Base-by-base conservation (phyloP, 2,113 vertebrate species). In the Tenrec ecaudatus region DNA sequence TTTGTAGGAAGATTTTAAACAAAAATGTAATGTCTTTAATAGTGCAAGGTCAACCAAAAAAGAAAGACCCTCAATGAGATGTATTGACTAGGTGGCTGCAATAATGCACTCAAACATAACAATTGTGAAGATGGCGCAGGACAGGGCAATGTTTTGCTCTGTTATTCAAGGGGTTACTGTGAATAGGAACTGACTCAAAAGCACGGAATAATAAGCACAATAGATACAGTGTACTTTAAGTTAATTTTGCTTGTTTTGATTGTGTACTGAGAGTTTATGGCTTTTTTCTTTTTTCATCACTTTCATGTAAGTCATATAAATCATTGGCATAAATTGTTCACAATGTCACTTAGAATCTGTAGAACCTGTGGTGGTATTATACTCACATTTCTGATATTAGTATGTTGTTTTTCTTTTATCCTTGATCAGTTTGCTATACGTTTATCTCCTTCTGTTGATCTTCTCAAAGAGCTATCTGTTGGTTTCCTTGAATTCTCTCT, bases 281-380 rank as follows among this genome's bases (percentile, higher is more conserved):
- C 60, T 83, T 62, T 66, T 79, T 20, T 27, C 12, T 11, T 82
- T 90, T 86, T 62, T 66, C 69, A 22, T 22, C 12, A 9, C 79
- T 90, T 90, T 86, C 60, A 80, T 15, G 53, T 69, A 83, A 76
- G 58, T 75, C 90, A 38, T 92, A 94, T 47, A 95, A 83, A 75
- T 60, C 83, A 83, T 77, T 71, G 60, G 3, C 75, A 23, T 57
- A 25, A 88, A 57, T 82, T 92, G 14, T 88, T 89, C 76, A 79
- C 66, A 75, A 58, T 81, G 92, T 64, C 6, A 22, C 9, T 76
- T 93, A 69, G 78, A 95, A 81, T 38, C 25, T 86, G 62, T 66
- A 80, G n/a, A 82, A 62, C 82, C 29, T 90, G 4, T 60, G 36
- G 14, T 88, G 16, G 0, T 86, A 5, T 68, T 57, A 14, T 31